These are phyloP conservation scores for Coregonus ussuriensis DNA, from an alignment of 2,797 vertebrate genomes.

Conservation along the genomic window DNA sequence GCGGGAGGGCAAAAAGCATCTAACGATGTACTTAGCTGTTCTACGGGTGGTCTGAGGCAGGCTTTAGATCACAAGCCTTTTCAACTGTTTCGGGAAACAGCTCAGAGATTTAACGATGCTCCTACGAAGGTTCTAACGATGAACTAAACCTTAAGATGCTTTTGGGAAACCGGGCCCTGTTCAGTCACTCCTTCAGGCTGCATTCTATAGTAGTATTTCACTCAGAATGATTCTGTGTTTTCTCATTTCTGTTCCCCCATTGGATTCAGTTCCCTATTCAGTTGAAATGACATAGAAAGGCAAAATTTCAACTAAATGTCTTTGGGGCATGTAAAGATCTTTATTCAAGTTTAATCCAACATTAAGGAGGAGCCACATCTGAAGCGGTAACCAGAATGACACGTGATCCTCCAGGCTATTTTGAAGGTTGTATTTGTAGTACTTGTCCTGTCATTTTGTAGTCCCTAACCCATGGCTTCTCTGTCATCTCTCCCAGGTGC, in stretches of 20 bases:
- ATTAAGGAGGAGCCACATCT: neutral
- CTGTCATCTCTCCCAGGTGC: constrained; percentile 78
- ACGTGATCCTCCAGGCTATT: neutral
- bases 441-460: neutral
- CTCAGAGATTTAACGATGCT: too few species aligned
- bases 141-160: too few species aligned
- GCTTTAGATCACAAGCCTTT: too few species aligned
- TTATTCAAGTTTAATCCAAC: constrained; percentile 9
- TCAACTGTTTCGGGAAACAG: too few species aligned
- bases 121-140: too few species aligned
- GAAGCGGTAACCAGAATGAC: neutral
- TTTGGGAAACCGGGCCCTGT: neutral
- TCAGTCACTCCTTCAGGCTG: constrained; percentile 1
- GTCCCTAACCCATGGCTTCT: neutral
- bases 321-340: neutral
- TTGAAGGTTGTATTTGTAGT: constrained; percentile 10
- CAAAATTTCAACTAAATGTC: neutral
- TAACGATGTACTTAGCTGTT: too few species aligned
- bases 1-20: too few species aligned
- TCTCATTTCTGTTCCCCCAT: constrained; percentile 1
- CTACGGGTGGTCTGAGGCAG: too few species aligned
- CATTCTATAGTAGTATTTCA: too few species aligned
- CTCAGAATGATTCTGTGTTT: too few species aligned
- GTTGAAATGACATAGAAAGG: neutral
- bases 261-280: neutral